These are phyloP conservation scores for Atta texana DNA, from an alignment of 1,140 invertebrate species.

Conservation along the genomic window DNA sequence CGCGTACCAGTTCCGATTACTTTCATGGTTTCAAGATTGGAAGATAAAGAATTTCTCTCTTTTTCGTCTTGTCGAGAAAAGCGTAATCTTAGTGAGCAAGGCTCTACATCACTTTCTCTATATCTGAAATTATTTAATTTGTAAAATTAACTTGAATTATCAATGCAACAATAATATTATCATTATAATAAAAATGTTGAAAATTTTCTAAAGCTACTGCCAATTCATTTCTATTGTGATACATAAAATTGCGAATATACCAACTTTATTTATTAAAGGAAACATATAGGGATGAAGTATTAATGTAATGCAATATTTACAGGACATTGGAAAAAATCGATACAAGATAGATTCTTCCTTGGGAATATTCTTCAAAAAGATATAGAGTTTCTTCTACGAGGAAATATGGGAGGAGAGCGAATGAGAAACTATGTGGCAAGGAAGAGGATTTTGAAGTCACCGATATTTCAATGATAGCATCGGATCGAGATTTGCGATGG, in stretches of 20 bases:
- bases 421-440: constrained; percentile 27
- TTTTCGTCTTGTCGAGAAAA: background rate
- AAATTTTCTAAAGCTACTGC: background rate
- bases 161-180: background rate
- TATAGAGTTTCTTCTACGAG: background rate
- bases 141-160: background rate
- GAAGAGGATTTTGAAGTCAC: constrained; percentile 31
- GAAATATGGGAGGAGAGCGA: constrained; percentile 27
- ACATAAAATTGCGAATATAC: background rate
- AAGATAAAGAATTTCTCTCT: background rate
- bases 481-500: constrained; percentile 59
- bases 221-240: background rate
- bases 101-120: background rate
- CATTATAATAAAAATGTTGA: background rate
- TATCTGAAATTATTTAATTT: background rate
- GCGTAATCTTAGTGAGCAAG: background rate
- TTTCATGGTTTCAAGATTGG: background rate
- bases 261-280: background rate
- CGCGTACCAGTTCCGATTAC: background rate
- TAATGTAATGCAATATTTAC: constrained; percentile 10
- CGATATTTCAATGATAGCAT: constrained; percentile 58
- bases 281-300: background rate
- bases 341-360: background rate
- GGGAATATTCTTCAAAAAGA: constrained; percentile 18
- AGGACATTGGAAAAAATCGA: background rate